Conservation (phyloP, 2,797 vertebrate species). For the Anabacerthia variegaticeps region DNA sequence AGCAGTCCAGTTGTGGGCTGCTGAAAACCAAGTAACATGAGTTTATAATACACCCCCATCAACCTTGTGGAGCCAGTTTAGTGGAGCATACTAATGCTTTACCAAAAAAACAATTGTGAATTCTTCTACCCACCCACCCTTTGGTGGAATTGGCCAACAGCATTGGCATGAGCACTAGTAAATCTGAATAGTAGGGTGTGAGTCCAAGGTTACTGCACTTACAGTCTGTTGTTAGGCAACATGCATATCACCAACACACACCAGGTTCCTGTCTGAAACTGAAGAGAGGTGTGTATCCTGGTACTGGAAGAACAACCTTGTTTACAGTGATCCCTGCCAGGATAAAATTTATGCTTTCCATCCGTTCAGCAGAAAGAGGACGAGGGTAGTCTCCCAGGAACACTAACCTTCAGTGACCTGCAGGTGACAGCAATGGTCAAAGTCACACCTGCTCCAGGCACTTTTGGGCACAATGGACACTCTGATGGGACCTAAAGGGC, state of each 20-base stretch:
- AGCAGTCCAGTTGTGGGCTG: not conserved
- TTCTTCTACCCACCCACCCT: not conserved
- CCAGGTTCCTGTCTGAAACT: not conserved
- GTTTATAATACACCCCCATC: not conserved
- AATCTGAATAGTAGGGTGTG: not conserved
- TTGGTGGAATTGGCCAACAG: not conserved
- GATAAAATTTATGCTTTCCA: not conserved
- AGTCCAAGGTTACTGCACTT: not conserved
- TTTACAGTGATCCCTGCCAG: not conserved
- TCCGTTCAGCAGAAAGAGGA: not conserved
- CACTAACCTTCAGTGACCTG: fast-evolving
- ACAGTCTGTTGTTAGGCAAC: not conserved
- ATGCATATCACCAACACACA: not conserved
- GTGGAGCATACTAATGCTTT: not conserved
- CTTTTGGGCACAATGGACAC: not conserved
- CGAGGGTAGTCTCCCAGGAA: fast-evolving
- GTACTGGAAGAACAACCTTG: not conserved
- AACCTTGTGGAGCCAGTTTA: not conserved
- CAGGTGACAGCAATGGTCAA: fast-evolving
- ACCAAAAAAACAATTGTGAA: not conserved
- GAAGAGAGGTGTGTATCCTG: not conserved
- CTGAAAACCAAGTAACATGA: not conserved
- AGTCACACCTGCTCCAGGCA: fast-evolving
- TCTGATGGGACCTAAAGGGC: not conserved
- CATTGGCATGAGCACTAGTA: not conserved